A percentile compares a stretch with the other conserved stretches of the same genome.
Conservation (phyloP, 2,888 invertebrate genomes). For the Trachelus troglodyta region DNA sequence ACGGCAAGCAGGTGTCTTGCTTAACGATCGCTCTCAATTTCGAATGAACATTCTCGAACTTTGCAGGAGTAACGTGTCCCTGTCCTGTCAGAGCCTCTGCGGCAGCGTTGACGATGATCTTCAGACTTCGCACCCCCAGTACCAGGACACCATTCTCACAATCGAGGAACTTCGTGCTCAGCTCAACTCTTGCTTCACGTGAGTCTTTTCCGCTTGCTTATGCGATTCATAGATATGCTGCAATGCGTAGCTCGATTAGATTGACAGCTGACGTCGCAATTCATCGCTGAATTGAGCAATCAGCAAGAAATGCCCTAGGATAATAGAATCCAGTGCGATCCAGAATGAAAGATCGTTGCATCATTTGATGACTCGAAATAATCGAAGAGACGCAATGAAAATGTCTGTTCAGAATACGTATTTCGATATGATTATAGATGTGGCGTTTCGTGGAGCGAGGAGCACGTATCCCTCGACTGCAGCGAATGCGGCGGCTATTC, state of each 20-base stretch:
- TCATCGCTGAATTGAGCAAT: no score
- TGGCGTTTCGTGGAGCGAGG: slow-evolving; percentile 83
- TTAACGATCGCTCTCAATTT: no score
- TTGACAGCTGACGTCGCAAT: slow-evolving; percentile 22
- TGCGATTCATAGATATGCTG: slow-evolving; percentile 17
- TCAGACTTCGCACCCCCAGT: slow-evolving; percentile 61
- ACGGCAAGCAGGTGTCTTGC: no score
- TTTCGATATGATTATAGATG: slow-evolving; percentile 68
- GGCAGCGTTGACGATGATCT: slow-evolving; percentile 53
- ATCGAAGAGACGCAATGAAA: background rate
- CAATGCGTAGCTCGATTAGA: slow-evolving; percentile 3
- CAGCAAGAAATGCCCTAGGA: slow-evolving; percentile 18
- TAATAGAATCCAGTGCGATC: slow-evolving; percentile 55
- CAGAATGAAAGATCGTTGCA: slow-evolving; percentile 26
- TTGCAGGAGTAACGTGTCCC: slow-evolving; percentile 61
- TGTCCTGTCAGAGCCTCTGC: slow-evolving; percentile 57
- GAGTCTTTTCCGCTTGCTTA: slow-evolving; percentile 47
- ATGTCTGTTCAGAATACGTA: background rate
- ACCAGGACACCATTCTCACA: slow-evolving; percentile 71
- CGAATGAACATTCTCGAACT: background rate
- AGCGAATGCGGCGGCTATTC: slow-evolving; percentile 85
- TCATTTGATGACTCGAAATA: background rate
- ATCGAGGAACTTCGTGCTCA: slow-evolving; percentile 79
- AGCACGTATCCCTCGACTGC: slow-evolving; percentile 82
- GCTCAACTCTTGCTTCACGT: slow-evolving; percentile 79